Percentiles rank a stretch among this genome's conserved stretches.
Conservation (phyloP, 2,797 vertebrate species). For the Urosaurus nigricauda region DNA sequence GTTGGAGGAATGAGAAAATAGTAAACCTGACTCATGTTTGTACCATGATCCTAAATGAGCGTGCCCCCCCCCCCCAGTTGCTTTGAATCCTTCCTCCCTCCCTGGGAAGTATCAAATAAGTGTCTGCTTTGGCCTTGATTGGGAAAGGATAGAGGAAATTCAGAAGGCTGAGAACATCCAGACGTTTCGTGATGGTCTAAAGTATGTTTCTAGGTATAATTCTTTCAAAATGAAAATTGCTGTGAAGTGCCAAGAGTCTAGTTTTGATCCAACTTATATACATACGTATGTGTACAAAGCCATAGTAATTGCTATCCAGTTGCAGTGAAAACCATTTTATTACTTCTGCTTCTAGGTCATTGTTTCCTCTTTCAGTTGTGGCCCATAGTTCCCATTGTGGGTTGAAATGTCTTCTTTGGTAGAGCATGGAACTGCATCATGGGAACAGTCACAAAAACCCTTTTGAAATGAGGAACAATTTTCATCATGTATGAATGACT, state of each 20-base stretch:
- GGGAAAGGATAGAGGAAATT: too few relatives aligned
- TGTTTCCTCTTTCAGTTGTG: slow-evolving; percentile 28
- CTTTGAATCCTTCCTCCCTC: not conserved
- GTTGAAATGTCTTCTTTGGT: not conserved
- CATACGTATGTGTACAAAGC: not conserved
- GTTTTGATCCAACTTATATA: slow-evolving; percentile 5
- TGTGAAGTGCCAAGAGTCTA: not conserved
- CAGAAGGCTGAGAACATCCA: not conserved
- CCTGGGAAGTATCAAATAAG: not conserved
- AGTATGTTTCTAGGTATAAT: not conserved
- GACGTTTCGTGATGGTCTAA: not conserved
- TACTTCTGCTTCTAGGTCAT: slow-evolving; percentile 27
- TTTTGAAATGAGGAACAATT: not conserved
- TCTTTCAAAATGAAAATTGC: not conserved
- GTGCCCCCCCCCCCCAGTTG: not conserved
- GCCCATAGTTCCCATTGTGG: rapidly evolving
- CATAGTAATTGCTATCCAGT: not conserved
- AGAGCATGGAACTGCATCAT: not conserved
- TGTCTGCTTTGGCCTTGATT: not conserved
- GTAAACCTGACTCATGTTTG: not conserved
- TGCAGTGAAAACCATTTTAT: not conserved
- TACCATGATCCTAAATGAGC: not conserved
- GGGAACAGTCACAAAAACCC: not conserved
- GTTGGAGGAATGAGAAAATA: not conserved
- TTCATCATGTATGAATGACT: not conserved